Evolutionary conservation across 2,888 invertebrate genomes (phyloP).

Genomic region (Stenotaenia linearis): DNA sequence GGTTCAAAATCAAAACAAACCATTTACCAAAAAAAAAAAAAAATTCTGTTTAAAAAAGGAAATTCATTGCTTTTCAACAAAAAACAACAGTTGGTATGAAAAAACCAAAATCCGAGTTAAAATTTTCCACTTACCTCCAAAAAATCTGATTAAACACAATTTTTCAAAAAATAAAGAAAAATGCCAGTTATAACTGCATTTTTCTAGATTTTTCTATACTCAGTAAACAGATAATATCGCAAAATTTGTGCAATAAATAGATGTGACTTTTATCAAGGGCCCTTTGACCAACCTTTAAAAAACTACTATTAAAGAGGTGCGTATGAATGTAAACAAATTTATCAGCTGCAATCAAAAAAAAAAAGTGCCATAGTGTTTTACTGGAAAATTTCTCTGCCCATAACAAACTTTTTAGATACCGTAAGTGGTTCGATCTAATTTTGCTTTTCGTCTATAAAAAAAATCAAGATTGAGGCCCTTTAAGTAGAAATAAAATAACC

Average conservation of each 20-base stretch:
- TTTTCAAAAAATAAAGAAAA: too few species aligned
- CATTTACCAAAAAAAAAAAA: background rate
- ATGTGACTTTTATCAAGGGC: background rate
- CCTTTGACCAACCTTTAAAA: constrained; percentile 17
- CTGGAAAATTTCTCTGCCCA: background rate
- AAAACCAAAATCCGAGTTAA: too few species aligned
- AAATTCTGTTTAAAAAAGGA: too few species aligned
- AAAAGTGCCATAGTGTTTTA: background rate
- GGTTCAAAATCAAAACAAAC: background rate
- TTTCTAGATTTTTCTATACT: background rate
- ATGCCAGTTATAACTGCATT: background rate
- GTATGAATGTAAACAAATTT: background rate
- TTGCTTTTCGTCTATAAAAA: background rate
- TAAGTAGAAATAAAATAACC: constrained; percentile 16
- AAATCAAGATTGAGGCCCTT: background rate
- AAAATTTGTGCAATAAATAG: constrained; percentile 12
- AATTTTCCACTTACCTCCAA: too few species aligned
- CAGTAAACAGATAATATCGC: constrained; percentile 14
- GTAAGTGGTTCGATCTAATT: background rate
- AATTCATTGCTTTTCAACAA: too few species aligned
- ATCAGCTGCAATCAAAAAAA: background rate
- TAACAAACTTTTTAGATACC: background rate
- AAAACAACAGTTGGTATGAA: too few species aligned
- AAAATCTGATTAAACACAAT: too few species aligned
- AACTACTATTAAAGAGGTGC: background rate